These are phyloP conservation scores for Melanophora roralis DNA, from an alignment of 2,888 invertebrate genomes.

Conservation along the genomic window DNA sequence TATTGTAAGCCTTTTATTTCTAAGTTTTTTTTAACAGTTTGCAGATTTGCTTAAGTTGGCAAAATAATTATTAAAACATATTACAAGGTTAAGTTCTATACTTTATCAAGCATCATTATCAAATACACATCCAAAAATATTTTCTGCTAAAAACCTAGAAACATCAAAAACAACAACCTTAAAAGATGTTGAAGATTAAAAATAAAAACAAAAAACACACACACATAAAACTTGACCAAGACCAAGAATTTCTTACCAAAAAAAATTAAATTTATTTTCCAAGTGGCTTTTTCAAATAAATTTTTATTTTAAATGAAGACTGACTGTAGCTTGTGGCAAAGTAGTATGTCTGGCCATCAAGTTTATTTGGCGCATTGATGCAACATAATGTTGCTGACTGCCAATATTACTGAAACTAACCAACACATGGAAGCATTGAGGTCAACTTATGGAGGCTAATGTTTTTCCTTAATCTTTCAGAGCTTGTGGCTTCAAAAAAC, in stretches of 20 bases:
- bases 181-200: background rate
- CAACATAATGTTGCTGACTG: constrained; percentile 26
- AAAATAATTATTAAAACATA: constrained; percentile 46
- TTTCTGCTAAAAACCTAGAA: background rate
- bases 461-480: constrained; percentile 37
- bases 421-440: constrained; percentile 50
- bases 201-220: background rate
- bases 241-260: constrained; percentile 55
- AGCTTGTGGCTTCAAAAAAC: constrained; percentile 35
- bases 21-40: background rate
- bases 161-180: background rate
- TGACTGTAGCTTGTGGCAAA: constrained; percentile 39
- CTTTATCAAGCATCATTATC: background rate
- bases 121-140: background rate
- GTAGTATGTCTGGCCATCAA: constrained; percentile 25
- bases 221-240: constrained; percentile 58
- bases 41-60: constrained; percentile 2
- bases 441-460: constrained; percentile 59
- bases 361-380: constrained; percentile 39
- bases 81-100: constrained; percentile 48
- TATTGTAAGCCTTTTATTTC: too few relatives aligned
- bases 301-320: background rate
- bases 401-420: constrained; percentile 20
- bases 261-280: background rate
- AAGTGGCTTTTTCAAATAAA: background rate